These are phyloP conservation scores for Coelogynopora nodosa DNA, from an alignment of 2,888 invertebrate genomes.

Conservation along the genomic window DNA sequence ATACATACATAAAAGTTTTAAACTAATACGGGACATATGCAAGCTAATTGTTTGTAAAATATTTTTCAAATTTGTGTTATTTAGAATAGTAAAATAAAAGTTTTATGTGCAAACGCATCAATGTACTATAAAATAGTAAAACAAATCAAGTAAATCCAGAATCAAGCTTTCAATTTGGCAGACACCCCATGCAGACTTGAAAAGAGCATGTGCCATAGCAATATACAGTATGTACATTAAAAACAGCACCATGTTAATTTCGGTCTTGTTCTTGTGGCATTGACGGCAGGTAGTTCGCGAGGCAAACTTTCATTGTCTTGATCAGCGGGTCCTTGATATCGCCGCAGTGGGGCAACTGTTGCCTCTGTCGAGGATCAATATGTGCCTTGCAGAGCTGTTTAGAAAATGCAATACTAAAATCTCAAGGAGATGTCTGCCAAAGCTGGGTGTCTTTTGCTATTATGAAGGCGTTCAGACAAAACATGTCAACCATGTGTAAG, in stretches of 20 bases:
- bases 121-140: background rate
- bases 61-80: background rate
- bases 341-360: background rate
- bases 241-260: background rate
- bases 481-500: background rate
- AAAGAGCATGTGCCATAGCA: background rate
- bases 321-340: background rate
- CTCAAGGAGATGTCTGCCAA: background rate
- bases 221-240: background rate
- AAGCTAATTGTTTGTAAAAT: background rate
- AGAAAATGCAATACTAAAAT: background rate
- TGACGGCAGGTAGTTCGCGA: background rate
- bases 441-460: background rate
- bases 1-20: background rate
- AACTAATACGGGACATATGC: background rate
- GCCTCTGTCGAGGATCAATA: background rate
- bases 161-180: background rate
- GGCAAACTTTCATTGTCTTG: background rate
- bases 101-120: background rate
- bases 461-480: background rate
- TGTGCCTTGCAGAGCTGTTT: background rate
- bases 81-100: background rate
- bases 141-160: background rate
- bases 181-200: background rate
- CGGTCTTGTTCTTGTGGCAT: background rate